Conservation (phyloP, 2,888 invertebrate species). For the Pecten maximus region DNA sequence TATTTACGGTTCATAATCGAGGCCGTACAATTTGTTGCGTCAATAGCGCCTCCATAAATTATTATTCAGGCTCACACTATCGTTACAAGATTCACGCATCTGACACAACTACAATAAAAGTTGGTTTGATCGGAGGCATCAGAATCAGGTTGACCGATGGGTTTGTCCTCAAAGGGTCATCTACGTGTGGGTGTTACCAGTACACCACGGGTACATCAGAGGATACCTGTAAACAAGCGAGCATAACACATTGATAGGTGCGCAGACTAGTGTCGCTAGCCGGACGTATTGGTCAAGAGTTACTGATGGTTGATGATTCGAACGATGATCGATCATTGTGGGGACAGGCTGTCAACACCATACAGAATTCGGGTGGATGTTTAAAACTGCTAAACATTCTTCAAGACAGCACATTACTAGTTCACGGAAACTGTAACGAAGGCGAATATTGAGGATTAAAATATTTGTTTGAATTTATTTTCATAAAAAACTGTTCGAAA, state of each 20-base stretch:
- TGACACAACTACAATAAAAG: not conserved
- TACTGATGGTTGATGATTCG: not conserved
- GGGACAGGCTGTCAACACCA: not conserved
- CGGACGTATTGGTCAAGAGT: not conserved
- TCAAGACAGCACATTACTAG: not conserved
- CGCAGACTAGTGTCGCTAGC: not conserved
- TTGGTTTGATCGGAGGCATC: not conserved
- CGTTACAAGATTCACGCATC: not conserved
- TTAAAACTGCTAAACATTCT: not conserved
- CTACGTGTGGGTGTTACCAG: not conserved
- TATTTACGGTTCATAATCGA: too few species aligned
- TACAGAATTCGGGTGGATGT: not conserved
- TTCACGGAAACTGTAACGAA: not conserved
- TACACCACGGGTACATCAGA: not conserved
- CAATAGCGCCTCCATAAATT: not conserved
- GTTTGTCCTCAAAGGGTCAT: not conserved
- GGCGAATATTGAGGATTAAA: not conserved
- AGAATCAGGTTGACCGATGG: slow-evolving; percentile 14
- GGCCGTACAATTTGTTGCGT: not conserved
- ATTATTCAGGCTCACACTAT: not conserved
- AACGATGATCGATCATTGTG: not conserved
- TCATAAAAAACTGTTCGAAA: not conserved
- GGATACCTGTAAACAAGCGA: not conserved
- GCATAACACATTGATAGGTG: not conserved
- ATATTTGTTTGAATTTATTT: not conserved